Percentiles rank a stretch among this genome's conserved stretches.
Evolutionary conservation across 1,140 invertebrate species (phyloP).

Genomic region (Panulirus ornatus): DNA sequence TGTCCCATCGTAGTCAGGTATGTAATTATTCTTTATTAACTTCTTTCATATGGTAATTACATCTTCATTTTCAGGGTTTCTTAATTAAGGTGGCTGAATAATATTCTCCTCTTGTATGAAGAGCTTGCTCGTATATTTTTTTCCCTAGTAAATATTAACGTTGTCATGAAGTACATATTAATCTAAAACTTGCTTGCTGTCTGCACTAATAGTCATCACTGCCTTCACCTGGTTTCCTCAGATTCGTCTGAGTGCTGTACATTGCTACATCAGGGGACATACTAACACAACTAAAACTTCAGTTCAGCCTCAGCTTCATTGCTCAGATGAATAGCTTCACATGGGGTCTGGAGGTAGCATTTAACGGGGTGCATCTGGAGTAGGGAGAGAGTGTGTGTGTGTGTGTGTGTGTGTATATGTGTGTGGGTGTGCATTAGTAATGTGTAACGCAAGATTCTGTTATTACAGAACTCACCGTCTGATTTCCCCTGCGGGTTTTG

Average conservation of each 20-base stretch:
- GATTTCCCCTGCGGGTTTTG: slow-evolving; percentile 59
- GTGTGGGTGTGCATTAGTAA: not conserved
- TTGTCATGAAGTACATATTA: not conserved
- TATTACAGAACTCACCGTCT: slow-evolving; percentile 56
- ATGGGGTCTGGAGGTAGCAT: not conserved
- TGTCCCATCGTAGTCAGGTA: too few relatives aligned
- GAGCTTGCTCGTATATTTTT: too few relatives aligned
- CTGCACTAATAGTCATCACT: not conserved
- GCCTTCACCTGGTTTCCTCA: too few relatives aligned
- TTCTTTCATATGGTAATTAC: too few relatives aligned
- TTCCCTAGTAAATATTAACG: not conserved
- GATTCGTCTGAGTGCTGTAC: too few relatives aligned
- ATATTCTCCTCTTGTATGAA: too few relatives aligned
- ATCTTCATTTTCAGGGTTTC: not conserved
- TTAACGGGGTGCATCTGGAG: not conserved
- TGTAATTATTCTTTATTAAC: not conserved
- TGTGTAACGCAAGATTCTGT: slow-evolving; percentile 50
- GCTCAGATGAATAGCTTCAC: not conserved
- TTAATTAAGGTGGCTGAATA: not conserved
- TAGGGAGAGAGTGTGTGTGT: not conserved
- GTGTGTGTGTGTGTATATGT: not conserved
- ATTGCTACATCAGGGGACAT: not conserved
- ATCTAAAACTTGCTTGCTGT: not conserved
- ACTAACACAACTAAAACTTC: not conserved
- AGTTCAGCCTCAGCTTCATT: not conserved